Base-by-base conservation (phyloP, 2,888 invertebrate genomes). In the Ectemnius continuus region DNA sequence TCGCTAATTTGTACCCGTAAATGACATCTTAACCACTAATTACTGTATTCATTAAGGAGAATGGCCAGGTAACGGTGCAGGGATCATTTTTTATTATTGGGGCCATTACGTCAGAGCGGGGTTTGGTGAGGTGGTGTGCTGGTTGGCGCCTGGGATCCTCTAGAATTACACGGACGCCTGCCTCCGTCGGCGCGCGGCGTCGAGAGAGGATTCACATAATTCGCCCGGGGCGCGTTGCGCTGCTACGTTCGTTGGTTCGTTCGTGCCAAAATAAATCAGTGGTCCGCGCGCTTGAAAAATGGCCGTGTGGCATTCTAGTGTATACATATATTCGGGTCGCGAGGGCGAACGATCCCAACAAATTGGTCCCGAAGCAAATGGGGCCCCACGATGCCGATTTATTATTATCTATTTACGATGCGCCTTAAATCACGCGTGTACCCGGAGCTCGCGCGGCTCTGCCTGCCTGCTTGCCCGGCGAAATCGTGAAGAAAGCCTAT, bases 291-390 rank as follows among this genome's bases (percentile, higher is more conserved):
- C 67, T 36, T 83, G 81, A 83, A 83, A 81, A 83, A 83, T 83
- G 65, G 78, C 83, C 76, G 72, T 47, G 57, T 57, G 76, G 70
- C 73, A 48, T 79, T 74, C 83, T 82, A 81, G 82, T 68, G 81
- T 80, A 64, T 82, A 79, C 36, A 36, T 36, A 36, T 83, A 85
- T 85, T 83, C 84, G 83, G 82, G 85, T 84, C 85, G 84, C 84
- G 76, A 79, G 78, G 78, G 76, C 79, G 81, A 83, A 75, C 79
- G 84, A 84, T 86, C 80, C 84, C 81, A 85, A 85, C 84, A 84
- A 86, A 86, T 86, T 86, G 87, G 84, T 85, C 79, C 74, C 80
- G 81, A 82, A 85, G 84, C 83, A 83, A 86, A 86, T 86, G 79
- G 81, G 73, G 79, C 72, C 82, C 84, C 36, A 36, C 36, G 77